Evolutionary conservation across 2,797 vertebrate species (phyloP).

Genomic region (Megalops cyprinoides): DNA sequence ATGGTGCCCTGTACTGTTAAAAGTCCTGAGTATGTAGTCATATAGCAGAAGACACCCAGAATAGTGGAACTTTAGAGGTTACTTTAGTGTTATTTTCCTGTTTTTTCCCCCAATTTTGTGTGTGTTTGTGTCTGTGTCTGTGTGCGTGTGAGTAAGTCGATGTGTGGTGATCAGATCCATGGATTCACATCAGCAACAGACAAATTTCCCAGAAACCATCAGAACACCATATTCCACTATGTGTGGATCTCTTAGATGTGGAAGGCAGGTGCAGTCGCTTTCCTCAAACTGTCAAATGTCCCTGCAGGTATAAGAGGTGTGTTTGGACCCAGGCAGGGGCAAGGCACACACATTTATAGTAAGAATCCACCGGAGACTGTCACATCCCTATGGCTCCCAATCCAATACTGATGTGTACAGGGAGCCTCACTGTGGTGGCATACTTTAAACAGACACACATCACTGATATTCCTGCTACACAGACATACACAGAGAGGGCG

Average conservation of each 20-base stretch:
- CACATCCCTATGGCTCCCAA: background rate
- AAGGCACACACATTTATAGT: conserved; percentile 3
- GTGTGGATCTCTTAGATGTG: background rate
- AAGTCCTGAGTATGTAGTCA: background rate
- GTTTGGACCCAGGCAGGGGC: background rate
- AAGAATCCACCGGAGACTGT: too few species aligned
- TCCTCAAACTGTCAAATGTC: background rate
- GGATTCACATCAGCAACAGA: background rate
- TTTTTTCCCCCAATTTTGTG: background rate
- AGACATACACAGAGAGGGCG: background rate
- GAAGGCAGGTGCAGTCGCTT: background rate
- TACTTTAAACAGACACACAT: background rate
- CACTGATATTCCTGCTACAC: background rate
- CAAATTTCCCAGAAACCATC: background rate
- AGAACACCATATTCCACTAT: background rate
- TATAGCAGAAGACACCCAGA: conserved; percentile 16
- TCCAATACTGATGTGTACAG: background rate
- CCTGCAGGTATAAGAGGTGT: background rate
- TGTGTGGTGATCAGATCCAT: background rate
- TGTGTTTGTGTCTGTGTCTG: conserved; percentile 3
- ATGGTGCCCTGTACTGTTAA: background rate
- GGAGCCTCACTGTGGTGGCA: background rate
- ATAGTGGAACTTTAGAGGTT: too few species aligned
- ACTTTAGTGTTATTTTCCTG: conserved; percentile 5
- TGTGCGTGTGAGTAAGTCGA: background rate